Evolutionary conservation across 1,140 invertebrate species (phyloP).

Genomic region (Penaeus japonicus): DNA sequence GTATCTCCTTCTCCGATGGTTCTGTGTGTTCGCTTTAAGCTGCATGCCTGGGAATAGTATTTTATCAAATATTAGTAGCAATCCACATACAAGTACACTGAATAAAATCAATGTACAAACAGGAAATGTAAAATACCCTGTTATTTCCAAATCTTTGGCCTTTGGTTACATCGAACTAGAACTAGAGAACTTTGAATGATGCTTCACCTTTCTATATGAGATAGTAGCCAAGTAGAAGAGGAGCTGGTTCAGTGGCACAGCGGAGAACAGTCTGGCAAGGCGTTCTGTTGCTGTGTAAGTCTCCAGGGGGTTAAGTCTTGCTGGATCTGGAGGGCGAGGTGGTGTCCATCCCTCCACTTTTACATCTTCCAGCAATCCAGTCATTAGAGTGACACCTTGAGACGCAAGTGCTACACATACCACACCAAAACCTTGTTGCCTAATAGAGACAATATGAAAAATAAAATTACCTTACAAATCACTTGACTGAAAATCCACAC

Average conservation of each 20-base stretch:
- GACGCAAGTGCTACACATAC: conserved; percentile 81
- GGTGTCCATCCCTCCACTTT: conserved; percentile 66
- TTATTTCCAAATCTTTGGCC: no score
- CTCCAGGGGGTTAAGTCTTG: conserved; percentile 59
- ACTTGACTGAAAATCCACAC: no score
- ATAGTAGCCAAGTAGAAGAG: conserved; percentile 87
- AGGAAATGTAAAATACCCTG: not conserved
- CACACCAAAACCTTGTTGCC: conserved; percentile 82
- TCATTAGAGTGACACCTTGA: conserved; percentile 75
- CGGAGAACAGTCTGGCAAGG: conserved; percentile 72
- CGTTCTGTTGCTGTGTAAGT: conserved; percentile 74
- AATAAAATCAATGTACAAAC: not conserved
- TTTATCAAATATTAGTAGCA: not conserved
- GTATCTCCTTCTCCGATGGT: conserved; percentile 52
- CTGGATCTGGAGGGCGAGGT: conserved; percentile 59
- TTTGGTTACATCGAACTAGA: no score
- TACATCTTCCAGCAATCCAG: conserved; percentile 74
- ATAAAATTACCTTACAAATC: no score
- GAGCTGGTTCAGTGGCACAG: conserved; percentile 78
- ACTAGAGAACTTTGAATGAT: not conserved
- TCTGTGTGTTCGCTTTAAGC: conserved; percentile 81
- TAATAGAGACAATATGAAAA: conserved; percentile 60
- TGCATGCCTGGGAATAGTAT: conserved; percentile 72
- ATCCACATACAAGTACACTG: not conserved
- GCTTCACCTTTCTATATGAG: conserved; percentile 81